Percentiles rank a stretch among this genome's conserved stretches.
These are phyloP conservation scores for Dasysyrphus tricinctus DNA, from an alignment of 2,888 invertebrate genomes.

Conservation along the genomic window DNA sequence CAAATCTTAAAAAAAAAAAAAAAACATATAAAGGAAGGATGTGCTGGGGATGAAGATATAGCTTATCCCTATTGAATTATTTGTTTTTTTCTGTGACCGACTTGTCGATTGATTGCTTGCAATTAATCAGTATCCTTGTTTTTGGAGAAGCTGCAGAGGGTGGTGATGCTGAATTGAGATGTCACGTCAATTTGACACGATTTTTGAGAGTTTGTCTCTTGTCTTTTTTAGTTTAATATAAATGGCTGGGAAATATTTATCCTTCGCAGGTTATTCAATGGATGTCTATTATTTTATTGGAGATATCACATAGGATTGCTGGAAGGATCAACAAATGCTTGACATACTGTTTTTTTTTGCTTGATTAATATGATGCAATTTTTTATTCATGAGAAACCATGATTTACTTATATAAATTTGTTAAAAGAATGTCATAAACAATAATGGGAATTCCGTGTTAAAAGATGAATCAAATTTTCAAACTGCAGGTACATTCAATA, in stretches of 20 bases:
- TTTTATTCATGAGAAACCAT: conserved; percentile 16
- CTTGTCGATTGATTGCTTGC: conserved; percentile 41
- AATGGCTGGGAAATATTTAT: conserved; percentile 49
- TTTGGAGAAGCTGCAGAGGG: conserved; percentile 11
- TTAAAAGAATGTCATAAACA: not conserved
- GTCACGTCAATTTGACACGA: conserved; percentile 58
- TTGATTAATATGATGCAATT: conserved; percentile 48
- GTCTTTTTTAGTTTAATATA: conserved; percentile 19
- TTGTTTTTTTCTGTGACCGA: conserved; percentile 8
- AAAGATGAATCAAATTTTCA: conserved; percentile 2
- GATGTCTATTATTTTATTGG: conserved; percentile 47
- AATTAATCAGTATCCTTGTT: conserved; percentile 50
- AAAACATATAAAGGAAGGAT: not conserved
- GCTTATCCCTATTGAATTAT: not conserved
- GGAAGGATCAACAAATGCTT: conserved; percentile 32
- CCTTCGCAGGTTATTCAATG: conserved; percentile 4
- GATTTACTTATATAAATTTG: not conserved
- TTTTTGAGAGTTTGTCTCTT: conserved; percentile 44
- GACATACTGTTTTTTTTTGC: conserved; percentile 2
- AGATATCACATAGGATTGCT: conserved; percentile 20
- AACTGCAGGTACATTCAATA: not conserved
- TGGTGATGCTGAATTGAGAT: conserved; percentile 44
- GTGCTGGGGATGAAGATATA: conserved; percentile 6
- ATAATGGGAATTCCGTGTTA: conserved; percentile 29
- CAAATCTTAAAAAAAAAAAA: not conserved